These are phyloP conservation scores for Callipepla californica DNA, from an alignment of 2,113 vertebrate genomes.

Conservation along the genomic window DNA sequence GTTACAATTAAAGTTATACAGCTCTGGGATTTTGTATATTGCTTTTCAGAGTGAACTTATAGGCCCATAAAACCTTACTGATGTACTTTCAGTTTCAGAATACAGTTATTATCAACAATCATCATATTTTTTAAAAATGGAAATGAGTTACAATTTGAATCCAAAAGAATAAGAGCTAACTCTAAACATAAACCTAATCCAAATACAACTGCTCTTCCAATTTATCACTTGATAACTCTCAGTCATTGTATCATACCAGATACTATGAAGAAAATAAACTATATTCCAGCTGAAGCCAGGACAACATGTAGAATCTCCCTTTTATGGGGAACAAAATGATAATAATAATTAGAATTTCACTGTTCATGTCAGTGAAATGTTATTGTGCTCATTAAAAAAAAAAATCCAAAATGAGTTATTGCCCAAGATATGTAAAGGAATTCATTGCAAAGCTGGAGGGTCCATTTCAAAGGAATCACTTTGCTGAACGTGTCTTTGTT, in stretches of 20 bases:
- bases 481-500: background rate
- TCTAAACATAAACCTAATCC: no score
- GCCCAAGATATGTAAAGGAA: background rate
- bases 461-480: background rate
- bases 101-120: background rate
- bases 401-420: accelerated
- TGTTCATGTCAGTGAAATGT: background rate
- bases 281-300: no score
- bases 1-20: background rate
- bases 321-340: no score
- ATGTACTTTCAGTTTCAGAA: background rate
- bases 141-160: background rate
- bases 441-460: background rate
- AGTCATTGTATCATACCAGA: background rate
- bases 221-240: background rate
- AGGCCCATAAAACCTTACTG: background rate
- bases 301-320: no score
- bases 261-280: no score
- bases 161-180: background rate
- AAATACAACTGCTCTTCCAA: background rate
- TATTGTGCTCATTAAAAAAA: background rate
- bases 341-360: no score
- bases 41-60: background rate
- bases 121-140: background rate
- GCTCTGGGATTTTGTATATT: background rate